Conservation (phyloP, 2,888 invertebrate species). For the Lochmaea crataegi region DNA sequence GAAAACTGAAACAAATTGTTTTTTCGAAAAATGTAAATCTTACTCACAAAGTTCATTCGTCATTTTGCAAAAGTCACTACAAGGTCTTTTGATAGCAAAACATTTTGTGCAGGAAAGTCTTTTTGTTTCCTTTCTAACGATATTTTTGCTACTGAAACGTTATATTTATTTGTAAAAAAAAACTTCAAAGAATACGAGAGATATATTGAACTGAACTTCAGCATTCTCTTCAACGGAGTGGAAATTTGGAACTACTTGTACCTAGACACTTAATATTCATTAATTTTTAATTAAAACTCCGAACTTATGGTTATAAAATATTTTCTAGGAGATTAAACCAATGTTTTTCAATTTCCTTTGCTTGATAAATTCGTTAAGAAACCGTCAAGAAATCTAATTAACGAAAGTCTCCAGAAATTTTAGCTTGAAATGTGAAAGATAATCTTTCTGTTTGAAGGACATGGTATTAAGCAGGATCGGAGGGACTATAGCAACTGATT, state of each 20-base stretch:
- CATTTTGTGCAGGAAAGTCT: slow-evolving; percentile 10
- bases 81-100: slow-evolving; percentile 14
- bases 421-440: slow-evolving; percentile 12
- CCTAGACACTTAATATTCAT: not conserved
- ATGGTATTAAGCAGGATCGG: not conserved
- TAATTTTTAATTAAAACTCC: not conserved
- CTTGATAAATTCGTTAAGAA: slow-evolving; percentile 19
- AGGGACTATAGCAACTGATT: not conserved
- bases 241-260: too few relatives aligned
- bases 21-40: slow-evolving; percentile 38
- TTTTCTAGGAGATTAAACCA: slow-evolving; percentile 14
- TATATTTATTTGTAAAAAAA: too few relatives aligned
- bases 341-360: slow-evolving; percentile 16
- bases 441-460: slow-evolving; percentile 4
- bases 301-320: not conserved
- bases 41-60: slow-evolving; percentile 28
- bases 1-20: slow-evolving; percentile 39
- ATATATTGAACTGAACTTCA: too few relatives aligned
- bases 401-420: slow-evolving; percentile 3
- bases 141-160: too few relatives aligned
- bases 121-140: slow-evolving; percentile 10
- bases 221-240: too few relatives aligned
- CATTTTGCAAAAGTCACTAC: slow-evolving; percentile 24
- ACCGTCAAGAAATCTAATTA: slow-evolving; percentile 15
- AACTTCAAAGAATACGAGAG: too few relatives aligned